Evolutionary conservation across 2,797 vertebrate genomes (phyloP).

Genomic region (Arctocebus calabarensis): DNA sequence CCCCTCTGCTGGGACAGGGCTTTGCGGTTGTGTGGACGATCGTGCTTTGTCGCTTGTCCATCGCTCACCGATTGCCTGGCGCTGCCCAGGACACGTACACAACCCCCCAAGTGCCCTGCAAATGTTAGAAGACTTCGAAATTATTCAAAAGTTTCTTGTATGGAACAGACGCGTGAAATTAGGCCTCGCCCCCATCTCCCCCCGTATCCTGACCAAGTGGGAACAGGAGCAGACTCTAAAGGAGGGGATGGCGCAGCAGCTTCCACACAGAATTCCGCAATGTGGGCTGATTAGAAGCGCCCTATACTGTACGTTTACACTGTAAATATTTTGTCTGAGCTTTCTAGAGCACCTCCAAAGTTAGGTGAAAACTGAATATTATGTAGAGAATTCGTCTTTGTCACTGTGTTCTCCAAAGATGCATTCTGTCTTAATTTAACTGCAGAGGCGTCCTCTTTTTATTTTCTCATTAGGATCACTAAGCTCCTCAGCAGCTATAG

Average conservation of each 20-base stretch:
- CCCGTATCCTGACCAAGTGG: neutral
- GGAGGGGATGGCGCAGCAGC: neutral
- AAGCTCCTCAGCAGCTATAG: neutral
- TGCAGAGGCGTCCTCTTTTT: neutral
- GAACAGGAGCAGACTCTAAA: neutral
- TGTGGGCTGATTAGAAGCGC: neutral
- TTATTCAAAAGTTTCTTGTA: neutral
- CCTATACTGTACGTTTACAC: neutral
- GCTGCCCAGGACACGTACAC: neutral
- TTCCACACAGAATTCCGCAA: constrained; percentile 21
- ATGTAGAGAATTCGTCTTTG: neutral
- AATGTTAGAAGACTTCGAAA: neutral
- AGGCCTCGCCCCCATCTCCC: neutral
- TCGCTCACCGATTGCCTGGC: neutral
- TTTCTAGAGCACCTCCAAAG: constrained; percentile 43
- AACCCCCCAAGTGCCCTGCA: neutral
- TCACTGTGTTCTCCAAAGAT: neutral
- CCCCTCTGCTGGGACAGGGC: too few relatives aligned
- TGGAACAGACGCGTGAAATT: neutral
- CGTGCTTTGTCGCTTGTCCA: neutral
- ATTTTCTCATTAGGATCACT: constrained; percentile 29
- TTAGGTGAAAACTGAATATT: constrained; percentile 4
- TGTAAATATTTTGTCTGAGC: neutral
- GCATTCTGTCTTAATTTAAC: constrained; percentile 36
- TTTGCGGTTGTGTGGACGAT: neutral